phyloP scores from a whole-genome alignment of 2,113 vertebrate species.

The Phyllopteryx taeniolatus region DNA sequence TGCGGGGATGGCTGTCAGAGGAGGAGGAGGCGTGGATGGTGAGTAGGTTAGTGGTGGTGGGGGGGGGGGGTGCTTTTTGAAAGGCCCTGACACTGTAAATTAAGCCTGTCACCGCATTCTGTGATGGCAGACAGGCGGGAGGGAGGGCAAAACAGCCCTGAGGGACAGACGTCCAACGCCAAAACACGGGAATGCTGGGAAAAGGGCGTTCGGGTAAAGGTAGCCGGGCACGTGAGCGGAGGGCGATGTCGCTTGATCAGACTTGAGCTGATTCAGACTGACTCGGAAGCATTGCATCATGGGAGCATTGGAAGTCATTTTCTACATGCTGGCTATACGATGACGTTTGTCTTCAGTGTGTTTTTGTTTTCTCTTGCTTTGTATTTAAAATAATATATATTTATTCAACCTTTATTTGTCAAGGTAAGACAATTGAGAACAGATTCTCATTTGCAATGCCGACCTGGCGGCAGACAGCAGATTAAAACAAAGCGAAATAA shows the following conservation, averaged over 20 bases:
- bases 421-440: no score
- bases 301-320: constrained; percentile 29
- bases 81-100: constrained; percentile 79
- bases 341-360: constrained; percentile 20
- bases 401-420: no score
- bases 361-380: constrained; percentile 28
- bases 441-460: no score
- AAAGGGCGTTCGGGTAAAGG: constrained; percentile 43
- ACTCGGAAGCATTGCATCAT: constrained; percentile 42
- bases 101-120: constrained; percentile 77
- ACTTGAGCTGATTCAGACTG: constrained; percentile 46
- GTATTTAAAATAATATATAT: not conserved
- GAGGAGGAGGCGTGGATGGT: constrained; percentile 19
- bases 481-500: no score
- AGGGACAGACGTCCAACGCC: constrained; percentile 62
- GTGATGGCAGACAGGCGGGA: constrained; percentile 77
- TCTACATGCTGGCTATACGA: constrained; percentile 26
- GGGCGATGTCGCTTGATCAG: constrained; percentile 42
- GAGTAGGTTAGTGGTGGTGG: constrained; percentile 12
- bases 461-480: no score
- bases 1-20: constrained; percentile 76
- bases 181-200: constrained; percentile 48
- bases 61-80: constrained; percentile 73
- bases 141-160: constrained; percentile 54
- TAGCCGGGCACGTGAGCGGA: constrained; percentile 3